phyloP scores from a whole-genome alignment of 2,888 invertebrate genomes.

The Netelia inedita region DNA sequence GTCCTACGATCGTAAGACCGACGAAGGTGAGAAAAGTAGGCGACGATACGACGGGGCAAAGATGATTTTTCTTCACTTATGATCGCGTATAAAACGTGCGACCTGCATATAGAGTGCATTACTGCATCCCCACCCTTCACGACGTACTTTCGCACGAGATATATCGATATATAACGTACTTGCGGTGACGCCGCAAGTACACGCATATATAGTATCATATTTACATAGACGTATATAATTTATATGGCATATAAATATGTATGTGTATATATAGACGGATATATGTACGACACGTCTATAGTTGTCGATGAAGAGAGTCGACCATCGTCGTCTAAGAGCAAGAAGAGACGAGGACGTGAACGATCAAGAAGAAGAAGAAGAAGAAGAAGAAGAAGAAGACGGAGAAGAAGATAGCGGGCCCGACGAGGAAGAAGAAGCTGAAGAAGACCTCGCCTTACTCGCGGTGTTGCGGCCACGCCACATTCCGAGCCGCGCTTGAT shows the following conservation, averaged over 20 bases:
- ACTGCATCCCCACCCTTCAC: too few species aligned
- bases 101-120: too few species aligned
- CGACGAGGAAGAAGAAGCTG: conserved; percentile 28
- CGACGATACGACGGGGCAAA: conserved; percentile 21
- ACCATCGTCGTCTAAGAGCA: not conserved
- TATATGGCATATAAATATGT: too few species aligned
- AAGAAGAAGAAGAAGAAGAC: conserved; percentile 41
- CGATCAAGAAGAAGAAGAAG: conserved; percentile 25
- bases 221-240: too few species aligned
- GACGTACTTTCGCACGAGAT: too few species aligned
- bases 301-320: conserved; percentile 30
- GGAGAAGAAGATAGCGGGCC: conserved; percentile 20
- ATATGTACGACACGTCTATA: not conserved
- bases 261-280: not conserved
- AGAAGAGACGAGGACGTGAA: conserved; percentile 19
- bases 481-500: conserved; percentile 81
- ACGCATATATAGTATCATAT: too few species aligned
- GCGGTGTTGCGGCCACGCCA: conserved; percentile 71
- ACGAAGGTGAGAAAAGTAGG: conserved; percentile 43
- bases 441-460: conserved; percentile 60
- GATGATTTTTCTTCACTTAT: not conserved
- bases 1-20: too few species aligned
- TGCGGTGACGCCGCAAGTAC: too few species aligned
- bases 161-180: not conserved
- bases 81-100: too few species aligned